phyloP scores from a whole-genome alignment of 2,888 invertebrate genomes.

The Plebejus argus region DNA sequence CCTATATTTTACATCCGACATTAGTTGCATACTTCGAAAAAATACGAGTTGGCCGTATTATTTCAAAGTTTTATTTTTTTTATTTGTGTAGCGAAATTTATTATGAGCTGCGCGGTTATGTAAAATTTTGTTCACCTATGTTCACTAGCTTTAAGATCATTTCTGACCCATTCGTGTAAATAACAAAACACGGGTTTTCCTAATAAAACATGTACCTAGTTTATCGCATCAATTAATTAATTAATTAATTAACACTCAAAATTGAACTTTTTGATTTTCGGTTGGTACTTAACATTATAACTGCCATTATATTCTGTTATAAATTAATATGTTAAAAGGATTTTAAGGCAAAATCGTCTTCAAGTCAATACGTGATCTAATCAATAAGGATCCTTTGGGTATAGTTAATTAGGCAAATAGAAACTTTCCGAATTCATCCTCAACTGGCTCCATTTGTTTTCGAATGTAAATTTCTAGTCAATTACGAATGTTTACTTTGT shows the following conservation, averaged over 20 bases:
- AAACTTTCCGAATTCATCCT: slow-evolving; percentile 55
- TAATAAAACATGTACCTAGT: no score
- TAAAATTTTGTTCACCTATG: not conserved
- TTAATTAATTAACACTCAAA: no score
- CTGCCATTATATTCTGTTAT: not conserved
- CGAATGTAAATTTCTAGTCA: slow-evolving; percentile 50
- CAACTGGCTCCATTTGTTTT: slow-evolving; percentile 50
- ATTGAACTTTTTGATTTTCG: no score
- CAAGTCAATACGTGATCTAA: not conserved
- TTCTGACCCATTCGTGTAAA: no score
- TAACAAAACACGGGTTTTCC: no score
- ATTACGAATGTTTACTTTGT: slow-evolving; percentile 39
- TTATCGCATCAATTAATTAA: no score
- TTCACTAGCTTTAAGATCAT: not conserved
- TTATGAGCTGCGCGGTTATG: not conserved
- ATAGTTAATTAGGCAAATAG: slow-evolving; percentile 74
- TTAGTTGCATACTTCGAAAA: slow-evolving; percentile 38
- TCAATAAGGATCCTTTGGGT: slow-evolving; percentile 61
- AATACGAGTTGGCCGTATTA: slow-evolving; percentile 24
- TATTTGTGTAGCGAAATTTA: not conserved
- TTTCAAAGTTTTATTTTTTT: not conserved
- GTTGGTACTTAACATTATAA: no score
- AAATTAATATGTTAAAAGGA: not conserved
- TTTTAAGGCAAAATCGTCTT: not conserved
- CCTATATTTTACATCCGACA: slow-evolving; percentile 54